These are phyloP conservation scores for Phalacrocorax pelagicus DNA, from an alignment of 2,113 vertebrate genomes.

Conservation along the genomic window DNA sequence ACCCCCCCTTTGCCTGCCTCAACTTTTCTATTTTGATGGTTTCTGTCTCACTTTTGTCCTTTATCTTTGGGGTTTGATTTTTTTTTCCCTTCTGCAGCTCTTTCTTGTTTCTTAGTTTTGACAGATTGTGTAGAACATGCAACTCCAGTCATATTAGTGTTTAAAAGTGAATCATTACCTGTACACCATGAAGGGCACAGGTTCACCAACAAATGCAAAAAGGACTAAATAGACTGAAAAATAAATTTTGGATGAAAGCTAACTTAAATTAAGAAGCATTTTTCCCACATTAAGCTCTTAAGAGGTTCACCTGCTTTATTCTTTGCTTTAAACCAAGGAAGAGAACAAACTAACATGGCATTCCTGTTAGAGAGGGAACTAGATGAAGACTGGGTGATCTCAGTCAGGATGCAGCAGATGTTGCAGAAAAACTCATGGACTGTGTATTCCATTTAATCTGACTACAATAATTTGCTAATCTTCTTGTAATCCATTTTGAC, in stretches of 20 bases:
- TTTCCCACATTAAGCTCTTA: not conserved
- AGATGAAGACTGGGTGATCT: not conserved
- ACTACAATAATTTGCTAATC: conserved; percentile 13
- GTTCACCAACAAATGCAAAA: not conserved
- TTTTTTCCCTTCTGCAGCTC: not conserved
- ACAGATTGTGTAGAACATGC: not conserved
- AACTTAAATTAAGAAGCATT: not conserved
- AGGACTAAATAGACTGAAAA: not conserved
- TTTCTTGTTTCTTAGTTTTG: not conserved
- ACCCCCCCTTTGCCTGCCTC: not conserved
- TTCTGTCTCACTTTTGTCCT: not conserved
- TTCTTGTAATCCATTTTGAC: conserved; percentile 51
- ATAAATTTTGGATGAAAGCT: not conserved
- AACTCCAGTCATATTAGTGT: not conserved
- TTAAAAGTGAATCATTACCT: not conserved
- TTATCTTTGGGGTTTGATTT: not conserved
- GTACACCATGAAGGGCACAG: not conserved
- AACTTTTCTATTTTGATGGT: not conserved
- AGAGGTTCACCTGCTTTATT: not conserved
- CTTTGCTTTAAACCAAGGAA: not conserved
- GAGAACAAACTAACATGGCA: not conserved
- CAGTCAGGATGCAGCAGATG: not conserved
- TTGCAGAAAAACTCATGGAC: not conserved
- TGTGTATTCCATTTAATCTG: not conserved
- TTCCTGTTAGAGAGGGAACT: not conserved